Base-by-base conservation (phyloP, 2,797 vertebrate species). In the Phataginus tetradactyla region DNA sequence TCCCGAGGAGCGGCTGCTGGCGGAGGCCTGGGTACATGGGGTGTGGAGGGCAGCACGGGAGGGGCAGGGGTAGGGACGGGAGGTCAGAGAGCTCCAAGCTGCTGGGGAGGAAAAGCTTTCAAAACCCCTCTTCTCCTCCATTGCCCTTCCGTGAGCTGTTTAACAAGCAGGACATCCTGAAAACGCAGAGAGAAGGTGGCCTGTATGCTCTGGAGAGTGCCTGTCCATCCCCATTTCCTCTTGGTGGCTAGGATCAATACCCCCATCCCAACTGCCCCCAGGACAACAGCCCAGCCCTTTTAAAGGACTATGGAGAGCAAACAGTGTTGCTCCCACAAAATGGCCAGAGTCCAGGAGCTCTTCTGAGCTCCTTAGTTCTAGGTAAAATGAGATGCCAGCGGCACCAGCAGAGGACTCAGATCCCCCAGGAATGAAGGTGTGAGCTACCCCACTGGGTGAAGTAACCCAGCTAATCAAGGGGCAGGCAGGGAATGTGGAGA, bases 141-240 rank as follows among this genome's bases (percentile, higher is more conserved):
- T 32, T 8, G 63, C 37, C 64, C 34, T 11, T 20, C 34, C 23
- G 72, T 23, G 17, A 27, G 7, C 34, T 42, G 34, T 21, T 71
- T 81, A 72, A 71, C 68, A 71, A 87, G 74, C 84, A 95, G 64
- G 71, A 95, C 71, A 69, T 86, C 93, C 90, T 91, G 71, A n/a
- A 79, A 72, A 77, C 7, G 6, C 37, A 55, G 29, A 87, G 4
- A 23, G 27, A 34, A 39, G 68, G 32, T 21, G 79, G 79, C 83
- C 69, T 10, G 37, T 51, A 55, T 25, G 34, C 71, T 37, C 71
- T 1, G 8, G 57, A 49, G n/a, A 25, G 23, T 42, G 63, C 18
- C 37, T 15, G 25, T 49, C 63, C 17, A 27, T n/a, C 21, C 17
- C 69, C 4, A 4, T 37, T 64, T 55, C 89, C 53, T n/a, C 10